These are phyloP conservation scores for Rhagonycha fulva DNA, from an alignment of 2,888 invertebrate genomes.

Conservation along the genomic window DNA sequence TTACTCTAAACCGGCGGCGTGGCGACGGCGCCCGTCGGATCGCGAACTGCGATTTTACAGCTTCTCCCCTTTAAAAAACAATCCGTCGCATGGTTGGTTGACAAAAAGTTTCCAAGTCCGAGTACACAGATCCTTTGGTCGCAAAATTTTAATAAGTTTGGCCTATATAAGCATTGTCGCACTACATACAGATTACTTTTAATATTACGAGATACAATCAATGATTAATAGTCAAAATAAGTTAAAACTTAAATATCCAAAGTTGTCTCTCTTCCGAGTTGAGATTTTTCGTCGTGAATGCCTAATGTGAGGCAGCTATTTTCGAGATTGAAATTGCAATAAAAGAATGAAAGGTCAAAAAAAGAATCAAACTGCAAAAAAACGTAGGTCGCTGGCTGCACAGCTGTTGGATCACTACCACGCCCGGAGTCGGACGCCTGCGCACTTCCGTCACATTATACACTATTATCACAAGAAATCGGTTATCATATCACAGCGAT, in stretches of 20 bases:
- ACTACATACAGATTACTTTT: slow-evolving; percentile 24
- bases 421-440: slow-evolving; percentile 51
- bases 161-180: slow-evolving; percentile 26
- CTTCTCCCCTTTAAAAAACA: background rate
- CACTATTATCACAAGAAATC: slow-evolving; percentile 57
- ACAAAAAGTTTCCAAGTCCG: background rate
- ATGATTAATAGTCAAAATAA: slow-evolving; percentile 18
- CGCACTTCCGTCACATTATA: slow-evolving; percentile 51
- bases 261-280: slow-evolving; percentile 16
- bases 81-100: background rate
- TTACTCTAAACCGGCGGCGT: background rate
- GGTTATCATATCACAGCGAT: slow-evolving; percentile 53
- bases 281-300: slow-evolving; percentile 9
- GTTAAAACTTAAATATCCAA: background rate
- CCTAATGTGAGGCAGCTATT: slow-evolving; percentile 12
- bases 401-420: slow-evolving; percentile 53
- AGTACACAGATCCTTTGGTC: background rate
- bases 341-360: slow-evolving; percentile 30
- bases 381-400: slow-evolving; percentile 40
- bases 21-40: background rate
- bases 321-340: slow-evolving; percentile 23
- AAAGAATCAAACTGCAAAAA: slow-evolving; percentile 42
- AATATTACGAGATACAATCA: slow-evolving; percentile 24
- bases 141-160: slow-evolving; percentile 7
- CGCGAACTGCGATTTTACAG: slow-evolving; percentile 1